Evolutionary conservation across 1,140 invertebrate species (phyloP), one percentile per base, ranked within the genome.

Genomic region (Popillia japonica): DNA sequence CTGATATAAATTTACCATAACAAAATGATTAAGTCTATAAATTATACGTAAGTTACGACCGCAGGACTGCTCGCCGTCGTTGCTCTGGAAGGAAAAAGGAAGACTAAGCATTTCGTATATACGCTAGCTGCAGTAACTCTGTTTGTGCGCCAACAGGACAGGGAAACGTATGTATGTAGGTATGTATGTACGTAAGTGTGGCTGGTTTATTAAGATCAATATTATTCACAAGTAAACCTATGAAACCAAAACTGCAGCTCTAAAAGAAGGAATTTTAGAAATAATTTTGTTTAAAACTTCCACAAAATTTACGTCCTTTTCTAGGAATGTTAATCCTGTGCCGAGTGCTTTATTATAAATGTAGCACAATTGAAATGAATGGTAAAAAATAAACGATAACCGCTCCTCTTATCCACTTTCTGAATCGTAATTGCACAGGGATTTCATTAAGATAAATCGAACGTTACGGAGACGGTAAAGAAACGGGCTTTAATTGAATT

Each of bases 1-100:
- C 17, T 68, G 61, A 68, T 68, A 68, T 68, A 68, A 68, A 68
- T 68, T 68, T 68, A 68, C 61, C 17, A 68, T 14, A 68, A 68
- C 23, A 27, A 68, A 68, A 68, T 68, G 61, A 68, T 68, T 68
- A 68, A 27, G 61, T 68, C 61, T 34, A 68, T 68, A 68, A 68
- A 68, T 68, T 68, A 68, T 11, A 68, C 61, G 61, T 34, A 34
- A 68, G 61, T 68, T 68, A 68, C 61, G 61, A 68, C 61, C 61
- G 22, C 22, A 27, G 27, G 22, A 22, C 17, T 11, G 11, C 48
- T 14, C 11, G 17, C 20, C 61, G 22, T 34, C 17, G 61, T 68
- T 68, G 11, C 61, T 64, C 6, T 10, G 44, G 1, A 68, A 7
- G 61, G 27, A 22, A 68, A 68, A 34, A 68, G 10, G 61, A 68